These are phyloP conservation scores for Tryphoninae sp. DNA, from an alignment of 2,888 invertebrate species.

Conservation along the genomic window DNA sequence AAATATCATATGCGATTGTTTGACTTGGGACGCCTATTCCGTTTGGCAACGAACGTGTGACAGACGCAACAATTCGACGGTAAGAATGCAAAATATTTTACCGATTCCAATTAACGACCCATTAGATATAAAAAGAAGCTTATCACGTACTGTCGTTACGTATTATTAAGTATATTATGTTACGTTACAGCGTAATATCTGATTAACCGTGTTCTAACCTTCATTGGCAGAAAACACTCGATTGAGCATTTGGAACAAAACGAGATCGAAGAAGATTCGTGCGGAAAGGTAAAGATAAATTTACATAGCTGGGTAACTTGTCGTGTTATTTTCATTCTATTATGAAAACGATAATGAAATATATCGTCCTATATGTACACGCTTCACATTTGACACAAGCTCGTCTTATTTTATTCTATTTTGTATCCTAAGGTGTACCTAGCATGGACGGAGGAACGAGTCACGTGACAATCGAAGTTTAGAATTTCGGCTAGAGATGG, in stretches of 20 bases:
- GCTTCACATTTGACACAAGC: background rate
- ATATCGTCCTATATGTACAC: background rate
- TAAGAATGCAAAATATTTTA: background rate
- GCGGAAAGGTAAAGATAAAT: background rate
- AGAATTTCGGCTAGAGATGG: conserved; percentile 50
- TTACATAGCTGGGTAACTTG: background rate
- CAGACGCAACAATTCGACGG: background rate
- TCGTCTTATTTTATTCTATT: conserved; percentile 5
- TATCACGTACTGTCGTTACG: background rate
- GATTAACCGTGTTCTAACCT: no score
- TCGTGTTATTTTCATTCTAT: background rate
- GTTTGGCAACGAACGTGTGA: background rate
- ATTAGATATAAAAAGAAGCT: background rate
- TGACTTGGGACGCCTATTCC: background rate
- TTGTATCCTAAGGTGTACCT: conserved; percentile 21
- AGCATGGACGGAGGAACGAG: conserved; percentile 24
- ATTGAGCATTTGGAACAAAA: no score
- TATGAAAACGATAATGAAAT: background rate
- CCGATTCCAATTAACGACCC: background rate
- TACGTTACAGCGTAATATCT: no score
- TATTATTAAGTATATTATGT: no score
- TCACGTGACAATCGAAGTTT: conserved; percentile 54
- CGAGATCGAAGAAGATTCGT: background rate
- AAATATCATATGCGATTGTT: background rate
- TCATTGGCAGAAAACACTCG: no score